These are phyloP conservation scores for Mesoligia furuncula DNA, from an alignment of 2,888 invertebrate genomes.

Conservation along the genomic window DNA sequence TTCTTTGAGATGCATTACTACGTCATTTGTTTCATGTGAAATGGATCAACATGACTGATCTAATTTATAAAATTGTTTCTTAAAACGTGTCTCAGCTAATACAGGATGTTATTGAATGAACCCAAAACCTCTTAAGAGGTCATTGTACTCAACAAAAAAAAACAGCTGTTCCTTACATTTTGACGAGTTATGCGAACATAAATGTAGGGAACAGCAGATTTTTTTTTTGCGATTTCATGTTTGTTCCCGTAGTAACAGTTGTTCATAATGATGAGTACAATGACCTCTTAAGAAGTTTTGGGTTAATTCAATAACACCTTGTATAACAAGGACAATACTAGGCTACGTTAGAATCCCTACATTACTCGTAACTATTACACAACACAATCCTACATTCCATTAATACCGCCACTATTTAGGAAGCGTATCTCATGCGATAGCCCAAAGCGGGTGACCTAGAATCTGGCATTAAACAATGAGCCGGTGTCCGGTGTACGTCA, in stretches of 20 bases:
- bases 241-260: too few species aligned
- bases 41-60: background rate
- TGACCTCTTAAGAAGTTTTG: too few species aligned
- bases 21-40: conserved; percentile 12
- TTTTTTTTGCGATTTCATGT: too few species aligned
- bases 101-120: too few species aligned
- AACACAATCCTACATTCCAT: conserved; percentile 21
- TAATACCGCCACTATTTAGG: conserved; percentile 35
- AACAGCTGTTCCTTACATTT: too few species aligned
- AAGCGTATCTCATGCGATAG: conserved; percentile 42
- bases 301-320: too few species aligned
- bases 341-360: background rate
- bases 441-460: conserved; percentile 72
- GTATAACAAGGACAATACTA: background rate
- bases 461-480: conserved; percentile 72
- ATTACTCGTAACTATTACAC: background rate
- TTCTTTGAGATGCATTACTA: conserved; percentile 17
- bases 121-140: too few species aligned
- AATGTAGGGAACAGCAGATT: too few species aligned
- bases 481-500: conserved; percentile 68
- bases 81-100: background rate
- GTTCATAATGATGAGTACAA: too few species aligned
- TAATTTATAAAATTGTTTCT: conserved; percentile 17
- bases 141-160: too few species aligned
- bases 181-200: too few species aligned